These are phyloP conservation scores for Orgyia antiqua DNA, from an alignment of 2,888 invertebrate species.

Conservation along the genomic window DNA sequence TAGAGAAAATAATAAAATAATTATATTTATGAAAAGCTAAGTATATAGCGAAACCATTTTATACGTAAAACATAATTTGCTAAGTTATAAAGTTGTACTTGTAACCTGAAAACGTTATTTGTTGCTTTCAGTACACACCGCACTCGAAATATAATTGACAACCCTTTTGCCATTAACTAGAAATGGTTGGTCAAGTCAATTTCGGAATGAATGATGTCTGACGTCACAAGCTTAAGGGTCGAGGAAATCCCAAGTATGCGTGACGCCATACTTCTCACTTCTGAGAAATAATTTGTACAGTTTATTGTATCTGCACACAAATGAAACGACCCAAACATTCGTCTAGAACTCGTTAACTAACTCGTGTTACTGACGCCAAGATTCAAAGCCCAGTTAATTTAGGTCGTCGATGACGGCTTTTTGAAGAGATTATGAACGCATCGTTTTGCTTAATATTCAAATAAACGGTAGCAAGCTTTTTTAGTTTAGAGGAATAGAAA, in stretches of 20 bases:
- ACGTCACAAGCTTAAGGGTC: constrained; percentile 30
- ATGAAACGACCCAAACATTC: constrained; percentile 48
- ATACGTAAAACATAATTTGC: constrained; percentile 9
- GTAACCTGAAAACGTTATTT: constrained; percentile 25
- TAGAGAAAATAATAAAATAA: too few species aligned
- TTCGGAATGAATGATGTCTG: constrained; percentile 43
- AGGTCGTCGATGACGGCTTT: constrained; percentile 32
- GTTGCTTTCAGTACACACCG: constrained; percentile 24
- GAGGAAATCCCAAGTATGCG: constrained; percentile 54
- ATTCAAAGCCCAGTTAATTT: constrained; percentile 36
- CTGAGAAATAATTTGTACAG: constrained; percentile 52
- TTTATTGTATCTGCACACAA: constrained; percentile 47
- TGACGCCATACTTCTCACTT: constrained; percentile 42
- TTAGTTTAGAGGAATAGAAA: too few species aligned
- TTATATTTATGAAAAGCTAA: too few species aligned
- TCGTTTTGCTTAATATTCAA: constrained; percentile 23
- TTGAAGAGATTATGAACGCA: constrained; percentile 35
- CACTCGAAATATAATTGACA: constrained; percentile 34
- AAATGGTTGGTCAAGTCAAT: constrained; percentile 40
- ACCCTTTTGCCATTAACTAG: constrained; percentile 31
- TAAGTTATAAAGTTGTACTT: constrained; percentile 26
- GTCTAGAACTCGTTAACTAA: constrained; percentile 45
- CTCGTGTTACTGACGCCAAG: constrained; percentile 38
- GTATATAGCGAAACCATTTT: not conserved
- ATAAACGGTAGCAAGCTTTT: constrained; percentile 16